Evolutionary conservation across 2,797 vertebrate species (phyloP), one percentile per base, ranked within the genome.

Genomic region (Calcarius lapponicus): DNA sequence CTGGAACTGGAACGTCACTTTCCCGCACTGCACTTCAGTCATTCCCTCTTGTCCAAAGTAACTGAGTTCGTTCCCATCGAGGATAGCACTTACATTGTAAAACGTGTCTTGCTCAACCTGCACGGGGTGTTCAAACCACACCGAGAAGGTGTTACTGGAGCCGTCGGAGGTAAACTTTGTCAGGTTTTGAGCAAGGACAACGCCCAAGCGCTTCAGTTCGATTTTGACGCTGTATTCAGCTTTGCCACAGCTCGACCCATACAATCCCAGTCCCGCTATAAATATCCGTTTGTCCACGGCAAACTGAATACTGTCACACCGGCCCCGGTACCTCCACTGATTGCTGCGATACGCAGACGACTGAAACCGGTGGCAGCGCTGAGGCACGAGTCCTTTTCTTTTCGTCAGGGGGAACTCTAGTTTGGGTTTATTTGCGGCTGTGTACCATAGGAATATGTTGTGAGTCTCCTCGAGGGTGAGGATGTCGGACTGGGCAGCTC

Each of bases 21-120:
- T 99, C 42, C 99, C 99, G 2, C 99, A 99, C 97, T 99, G 99
- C 90, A 99, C 99, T 97, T 99, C 99, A 1, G 99, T 99, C 99
- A 99, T 99, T 80, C 99, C 99, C 96, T 99, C 99, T 97, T 99
- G 99, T 40, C 99, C 99, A 10, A 99, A 99, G 97, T 99, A 99
- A 98, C 99, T 99, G 78, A 99, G 99, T 93, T 99, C 99, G 0
- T 98, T 99, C n/a, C 99, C 99, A 0, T 99, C 99, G 42, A 99
- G 98, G 86, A 99, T 98, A 18, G 98, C 99, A 69, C 99, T 99
- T 91, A 99, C 99, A 0, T 99, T 99, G 98, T 99, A 99, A 98
- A 99, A 99, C 0, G 98, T 97, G 71, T 99, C 99, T 94, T 99
- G 99, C 95, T 99, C 99, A 50, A 99, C 98, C 96, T 99, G 99